Evolutionary conservation across 2,113 vertebrate species (phyloP).

Genomic region (Sphaerodactylus townsendi): DNA sequence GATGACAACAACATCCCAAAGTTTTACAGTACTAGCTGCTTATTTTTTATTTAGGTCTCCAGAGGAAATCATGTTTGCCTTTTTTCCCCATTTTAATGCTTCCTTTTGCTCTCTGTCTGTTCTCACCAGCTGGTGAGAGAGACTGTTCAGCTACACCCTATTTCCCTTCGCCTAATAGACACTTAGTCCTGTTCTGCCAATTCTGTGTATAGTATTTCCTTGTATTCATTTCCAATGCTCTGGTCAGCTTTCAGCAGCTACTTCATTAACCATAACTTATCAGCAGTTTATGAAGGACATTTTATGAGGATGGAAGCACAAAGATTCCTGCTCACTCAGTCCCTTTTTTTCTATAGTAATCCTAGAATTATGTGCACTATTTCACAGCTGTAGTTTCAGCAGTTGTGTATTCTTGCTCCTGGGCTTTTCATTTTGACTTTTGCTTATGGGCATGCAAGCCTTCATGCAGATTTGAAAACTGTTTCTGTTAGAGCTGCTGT

Average conservation of each 20-base stretch:
- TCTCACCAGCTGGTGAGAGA: constrained; percentile 68
- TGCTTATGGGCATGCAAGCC: neutral
- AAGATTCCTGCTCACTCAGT: constrained; percentile 23
- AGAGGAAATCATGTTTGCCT: constrained; percentile 4
- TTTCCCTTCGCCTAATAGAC: constrained; percentile 63
- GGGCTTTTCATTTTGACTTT: neutral
- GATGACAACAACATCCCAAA: neutral
- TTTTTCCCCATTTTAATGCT: constrained; percentile 43
- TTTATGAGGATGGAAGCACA: constrained; percentile 31
- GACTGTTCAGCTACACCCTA: constrained; percentile 52
- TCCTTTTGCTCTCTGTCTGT: constrained; percentile 44
- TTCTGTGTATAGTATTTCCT: constrained; percentile 62
- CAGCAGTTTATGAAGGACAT: constrained; percentile 46
- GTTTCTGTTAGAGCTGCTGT: neutral
- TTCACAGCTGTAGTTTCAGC: neutral
- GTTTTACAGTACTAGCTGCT: rapidly evolving
- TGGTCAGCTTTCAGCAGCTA: constrained; percentile 58
- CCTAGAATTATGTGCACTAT: neutral
- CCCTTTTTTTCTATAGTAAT: neutral
- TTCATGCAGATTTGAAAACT: neutral
- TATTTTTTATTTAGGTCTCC: constrained; percentile 20
- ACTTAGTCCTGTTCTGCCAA: constrained; percentile 59
- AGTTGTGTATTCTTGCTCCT: neutral
- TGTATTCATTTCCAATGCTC: constrained; percentile 57
- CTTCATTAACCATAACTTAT: constrained; percentile 68